These are phyloP conservation scores for Eulimnadia texana DNA, from an alignment of 1,140 invertebrate species.

Conservation along the genomic window DNA sequence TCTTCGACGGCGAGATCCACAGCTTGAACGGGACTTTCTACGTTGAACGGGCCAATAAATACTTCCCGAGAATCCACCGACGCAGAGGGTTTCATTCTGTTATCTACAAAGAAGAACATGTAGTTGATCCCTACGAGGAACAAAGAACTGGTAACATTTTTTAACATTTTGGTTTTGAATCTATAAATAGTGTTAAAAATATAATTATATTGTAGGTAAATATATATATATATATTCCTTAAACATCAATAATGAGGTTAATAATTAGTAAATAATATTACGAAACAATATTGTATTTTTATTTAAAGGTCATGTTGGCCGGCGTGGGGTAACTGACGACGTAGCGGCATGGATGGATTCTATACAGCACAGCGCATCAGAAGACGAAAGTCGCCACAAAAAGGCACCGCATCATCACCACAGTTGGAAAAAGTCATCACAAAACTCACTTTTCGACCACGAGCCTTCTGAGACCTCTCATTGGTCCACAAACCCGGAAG, in stretches of 20 bases:
- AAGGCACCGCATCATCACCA: slow-evolving; percentile 1
- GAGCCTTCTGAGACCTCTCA: background rate
- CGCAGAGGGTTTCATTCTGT: slow-evolving; percentile 65
- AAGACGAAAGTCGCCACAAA: slow-evolving; percentile 34
- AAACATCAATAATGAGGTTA: background rate
- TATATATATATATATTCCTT: background rate
- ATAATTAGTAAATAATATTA: background rate
- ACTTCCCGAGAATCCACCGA: slow-evolving; percentile 53
- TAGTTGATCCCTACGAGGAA: slow-evolving; percentile 68
- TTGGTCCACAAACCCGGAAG: slow-evolving; percentile 1
- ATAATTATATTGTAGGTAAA: background rate
- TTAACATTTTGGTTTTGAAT: too few relatives aligned
- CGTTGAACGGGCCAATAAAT: slow-evolving; percentile 79
- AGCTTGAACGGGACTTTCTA: slow-evolving; percentile 66
- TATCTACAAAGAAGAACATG: slow-evolving; percentile 85
- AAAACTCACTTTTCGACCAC: background rate
- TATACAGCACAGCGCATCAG: slow-evolving; percentile 70
- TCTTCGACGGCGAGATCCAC: slow-evolving; percentile 90
- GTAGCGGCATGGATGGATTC: slow-evolving; percentile 81
- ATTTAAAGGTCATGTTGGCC: slow-evolving; percentile 51
- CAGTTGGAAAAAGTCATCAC: background rate
- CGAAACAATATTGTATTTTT: slow-evolving; percentile 14
- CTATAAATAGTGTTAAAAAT: too few relatives aligned
- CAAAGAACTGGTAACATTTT: slow-evolving; percentile 59
- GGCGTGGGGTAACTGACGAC: slow-evolving; percentile 73